A percentile compares a stretch with the other conserved stretches of the same genome.
phyloP scores from a whole-genome alignment of 2,888 invertebrate species.

The Amorpha juglandis region DNA sequence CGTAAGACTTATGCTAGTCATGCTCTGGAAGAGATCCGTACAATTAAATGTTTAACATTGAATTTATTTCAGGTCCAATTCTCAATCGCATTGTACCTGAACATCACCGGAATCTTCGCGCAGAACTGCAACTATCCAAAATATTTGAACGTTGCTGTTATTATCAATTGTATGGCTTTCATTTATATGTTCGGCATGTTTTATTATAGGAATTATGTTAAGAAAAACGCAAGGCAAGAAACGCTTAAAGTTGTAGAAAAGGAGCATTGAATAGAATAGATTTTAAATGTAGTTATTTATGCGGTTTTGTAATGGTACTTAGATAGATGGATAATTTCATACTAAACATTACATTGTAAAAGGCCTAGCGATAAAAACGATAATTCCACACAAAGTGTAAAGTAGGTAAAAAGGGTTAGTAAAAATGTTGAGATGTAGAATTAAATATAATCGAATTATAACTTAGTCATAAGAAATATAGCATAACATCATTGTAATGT shows the following conservation, averaged over 20 bases:
- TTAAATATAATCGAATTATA: too few relatives aligned
- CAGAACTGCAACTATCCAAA: conserved; percentile 87
- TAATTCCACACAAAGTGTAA: too few relatives aligned
- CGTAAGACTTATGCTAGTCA: too few relatives aligned
- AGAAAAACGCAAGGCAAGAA: conserved; percentile 28
- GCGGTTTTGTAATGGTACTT: neutral
- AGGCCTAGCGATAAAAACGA: too few relatives aligned
- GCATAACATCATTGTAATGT: too few relatives aligned
- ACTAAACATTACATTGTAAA: too few relatives aligned
- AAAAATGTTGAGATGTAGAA: too few relatives aligned
- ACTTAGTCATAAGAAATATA: too few relatives aligned
- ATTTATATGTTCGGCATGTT: conserved; percentile 89
- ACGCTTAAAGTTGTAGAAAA: conserved; percentile 21
- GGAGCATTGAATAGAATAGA: conserved; percentile 6
- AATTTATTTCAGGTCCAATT: conserved; percentile 85
- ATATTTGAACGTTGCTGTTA: conserved; percentile 82
- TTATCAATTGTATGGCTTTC: conserved; percentile 86
- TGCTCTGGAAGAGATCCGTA: too few relatives aligned
- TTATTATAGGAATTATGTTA: conserved; percentile 86
- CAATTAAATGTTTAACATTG: too few relatives aligned
- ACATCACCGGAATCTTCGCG: conserved; percentile 79
- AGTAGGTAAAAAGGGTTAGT: too few relatives aligned
- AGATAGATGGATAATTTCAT: too few relatives aligned
- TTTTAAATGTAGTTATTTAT: neutral
- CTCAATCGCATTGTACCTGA: conserved; percentile 86